Conservation (phyloP, 2,797 vertebrate species). For the Enteromius paludinosus region DNA sequence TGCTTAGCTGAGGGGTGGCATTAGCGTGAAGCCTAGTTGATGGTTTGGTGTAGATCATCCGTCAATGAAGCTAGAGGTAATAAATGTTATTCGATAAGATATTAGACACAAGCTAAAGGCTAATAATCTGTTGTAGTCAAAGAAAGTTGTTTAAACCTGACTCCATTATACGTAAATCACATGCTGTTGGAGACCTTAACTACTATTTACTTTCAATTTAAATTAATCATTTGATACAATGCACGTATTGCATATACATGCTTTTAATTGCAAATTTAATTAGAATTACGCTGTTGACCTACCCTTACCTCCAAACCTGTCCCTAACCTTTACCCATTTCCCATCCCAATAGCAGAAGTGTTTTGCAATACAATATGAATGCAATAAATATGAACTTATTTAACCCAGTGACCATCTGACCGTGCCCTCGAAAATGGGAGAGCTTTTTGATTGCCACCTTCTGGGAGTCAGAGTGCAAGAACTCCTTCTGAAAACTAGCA, state of each 20-base stretch:
- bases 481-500: neutral
- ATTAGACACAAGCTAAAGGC: slow-evolving; percentile 12
- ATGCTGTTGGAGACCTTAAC: neutral
- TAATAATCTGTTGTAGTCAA: slow-evolving; percentile 19
- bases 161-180: neutral
- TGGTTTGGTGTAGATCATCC: neutral
- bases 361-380: too few species aligned
- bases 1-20: neutral
- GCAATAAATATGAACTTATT: too few species aligned
- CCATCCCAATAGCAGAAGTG: too few species aligned
- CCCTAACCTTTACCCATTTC: too few species aligned
- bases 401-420: neutral
- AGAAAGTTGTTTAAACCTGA: neutral
- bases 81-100: slow-evolving; percentile 1
- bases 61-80: slow-evolving; percentile 1
- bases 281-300: too few species aligned
- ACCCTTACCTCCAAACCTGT: too few species aligned
- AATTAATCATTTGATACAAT: too few species aligned
- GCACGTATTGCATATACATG: too few species aligned
- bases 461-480: neutral
- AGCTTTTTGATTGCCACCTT: neutral
- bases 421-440: neutral
- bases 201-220: too few species aligned
- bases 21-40: slow-evolving; percentile 2
- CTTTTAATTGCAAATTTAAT: too few species aligned